Percentiles rank a stretch among this genome's conserved stretches.
Evolutionary conservation across 2,888 invertebrate genomes (phyloP).

Genomic region (Anthophora plumipes): DNA sequence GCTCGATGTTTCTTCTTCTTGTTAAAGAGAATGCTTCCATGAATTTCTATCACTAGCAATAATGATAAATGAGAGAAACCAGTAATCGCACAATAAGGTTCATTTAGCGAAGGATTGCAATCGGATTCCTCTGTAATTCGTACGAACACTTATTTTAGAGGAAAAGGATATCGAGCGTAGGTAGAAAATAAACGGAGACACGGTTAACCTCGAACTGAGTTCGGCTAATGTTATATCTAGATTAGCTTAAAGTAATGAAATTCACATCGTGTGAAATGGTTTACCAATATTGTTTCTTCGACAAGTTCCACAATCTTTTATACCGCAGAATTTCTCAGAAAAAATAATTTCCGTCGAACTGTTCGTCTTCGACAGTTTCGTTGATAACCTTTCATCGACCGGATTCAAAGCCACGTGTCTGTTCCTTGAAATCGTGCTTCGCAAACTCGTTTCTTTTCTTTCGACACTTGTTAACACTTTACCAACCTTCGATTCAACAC

Average conservation of each 20-base stretch:
- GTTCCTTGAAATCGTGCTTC: slow-evolving; percentile 11
- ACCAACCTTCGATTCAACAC: too few species aligned
- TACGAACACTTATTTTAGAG: slow-evolving; percentile 7
- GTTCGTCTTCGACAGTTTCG: not conserved
- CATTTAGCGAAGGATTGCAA: slow-evolving; percentile 25
- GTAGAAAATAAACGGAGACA: slow-evolving; percentile 3
- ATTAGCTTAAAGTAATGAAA: not conserved
- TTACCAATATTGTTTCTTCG: not conserved
- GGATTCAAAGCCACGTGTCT: not conserved
- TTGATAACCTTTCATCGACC: not conserved
- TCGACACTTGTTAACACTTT: not conserved
- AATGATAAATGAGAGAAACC: slow-evolving; percentile 30
- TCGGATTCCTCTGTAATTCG: slow-evolving; percentile 27
- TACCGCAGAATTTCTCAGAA: not conserved
- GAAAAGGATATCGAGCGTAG: slow-evolving; percentile 4
- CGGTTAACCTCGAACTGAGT: not conserved
- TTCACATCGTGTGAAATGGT: not conserved
- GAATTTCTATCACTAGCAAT: slow-evolving; percentile 46
- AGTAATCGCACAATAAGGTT: slow-evolving; percentile 31
- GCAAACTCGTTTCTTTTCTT: slow-evolving; percentile 9
- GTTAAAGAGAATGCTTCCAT: slow-evolving; percentile 42
- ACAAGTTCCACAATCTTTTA: not conserved
- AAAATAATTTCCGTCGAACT: too few species aligned
- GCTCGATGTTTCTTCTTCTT: slow-evolving; percentile 12
- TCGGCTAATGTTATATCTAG: slow-evolving; percentile 11